Evolutionary conservation across 2,113 vertebrate genomes (phyloP), one percentile per base, ranked within the genome.

Genomic region (Oophaga pumilio): DNA sequence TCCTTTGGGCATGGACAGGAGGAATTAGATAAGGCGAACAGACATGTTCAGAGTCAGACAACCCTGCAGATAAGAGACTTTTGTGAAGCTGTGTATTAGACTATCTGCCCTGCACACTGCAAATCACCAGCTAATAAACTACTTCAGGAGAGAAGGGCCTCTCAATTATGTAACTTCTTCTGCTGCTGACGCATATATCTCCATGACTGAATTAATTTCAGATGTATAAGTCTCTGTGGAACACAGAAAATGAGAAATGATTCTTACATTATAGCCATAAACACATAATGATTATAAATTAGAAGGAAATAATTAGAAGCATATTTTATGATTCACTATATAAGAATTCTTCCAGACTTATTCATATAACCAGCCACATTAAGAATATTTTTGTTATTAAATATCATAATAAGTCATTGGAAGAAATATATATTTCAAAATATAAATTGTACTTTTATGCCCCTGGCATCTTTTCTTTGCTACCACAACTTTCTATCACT

Each of bases 91-190:
- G n/a, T 53, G 59, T 77, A 80, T 52, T 69, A 87, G 24, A 71
- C 64, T 79, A 69, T 86, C 76, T 66, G 49, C n/a, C 68, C 74
- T 86, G 50, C 77, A 79, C 64, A 43, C 85, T 60, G 66, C 62
- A 81, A 87, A 87, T 87, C 66, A 82, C 77, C 68, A 74, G 64
- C 66, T 82, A 82, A 87, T 87, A 60, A 87, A 87, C 78, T 87
- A 82, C 62, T 81, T 20, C 28, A 50, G 56, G 68, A 82, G 33
- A 87, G 69, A 74, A 82, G 50, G 56, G 79, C 53, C 86, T 87
- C 78, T 87, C 78, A 60, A 26, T 87, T 87, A 62, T 59, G 78
- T 77, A 87, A 73, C 33, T 81, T 74, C 22, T 66, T 59, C 78
- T 74, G 33, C 53, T 71, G 86, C 78, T 82, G 86, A 87, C 56